Base-by-base conservation (phyloP, 2,888 invertebrate species). In the Acheta domesticus region DNA sequence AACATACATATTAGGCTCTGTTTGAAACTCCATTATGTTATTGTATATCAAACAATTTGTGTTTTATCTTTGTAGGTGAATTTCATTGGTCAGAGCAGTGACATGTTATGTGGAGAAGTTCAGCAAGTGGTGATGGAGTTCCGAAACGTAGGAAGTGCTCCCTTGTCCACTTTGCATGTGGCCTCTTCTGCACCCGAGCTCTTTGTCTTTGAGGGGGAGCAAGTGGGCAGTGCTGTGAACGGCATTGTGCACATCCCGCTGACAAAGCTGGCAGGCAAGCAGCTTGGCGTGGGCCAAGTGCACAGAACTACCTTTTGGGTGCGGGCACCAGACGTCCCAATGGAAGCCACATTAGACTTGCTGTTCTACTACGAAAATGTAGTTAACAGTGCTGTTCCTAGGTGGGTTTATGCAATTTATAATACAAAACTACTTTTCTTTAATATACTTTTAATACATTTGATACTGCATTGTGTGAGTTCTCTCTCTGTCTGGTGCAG, bases 71-170 rank as follows among this genome's bases (percentile, higher is more conserved):
- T 86, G 75, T 85, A 94, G 93, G 92, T 94, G 83, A 90, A 90
- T 5, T 93, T 95, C 85, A 90, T 91, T 48, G 92, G 93, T 85
- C 89, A 93, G 75, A 90, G 89, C 78, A 87, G 89, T 0, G 91
- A 92, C 79, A 90, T 94, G 85, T 87, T 95, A 78, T 91, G 92
- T 84, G 94, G 94, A 8, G 94, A 95, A 87, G 88, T 95, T 83
- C 90, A 92, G 83, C 89, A 89, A 78, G 87, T 94, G 19, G 89
- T 90, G 78, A 89, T 95, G 21, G 91, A 92, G 83, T 88, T 95
- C 79, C 89, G 89, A 75, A 94, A 94, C 84, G 90, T 91, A 49
- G 94, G 94, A 16, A 89, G 91, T 81, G 89, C 91, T 21, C 89
- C 91, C 48, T 88, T 93, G 85, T 89, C 88, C 78, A 90, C 91